phyloP scores from a whole-genome alignment of 2,888 invertebrate species.

The Diogma glabrata region DNA sequence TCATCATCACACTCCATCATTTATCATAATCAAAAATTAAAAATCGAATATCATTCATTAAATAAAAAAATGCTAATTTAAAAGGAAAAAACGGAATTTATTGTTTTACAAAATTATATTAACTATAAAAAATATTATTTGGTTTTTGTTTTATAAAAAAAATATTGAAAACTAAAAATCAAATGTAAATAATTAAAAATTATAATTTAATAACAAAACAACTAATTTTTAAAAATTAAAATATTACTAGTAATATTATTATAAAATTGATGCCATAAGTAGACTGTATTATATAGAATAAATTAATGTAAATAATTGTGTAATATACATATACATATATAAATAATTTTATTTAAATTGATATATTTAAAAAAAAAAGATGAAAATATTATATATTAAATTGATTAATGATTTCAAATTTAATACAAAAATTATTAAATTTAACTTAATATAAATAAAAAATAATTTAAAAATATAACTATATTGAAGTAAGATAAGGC shows the following conservation, averaged over 20 bases:
- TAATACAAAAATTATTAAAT: slow-evolving; percentile 7
- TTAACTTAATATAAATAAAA: not conserved
- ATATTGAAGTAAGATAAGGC: too few relatives aligned
- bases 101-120: too few relatives aligned
- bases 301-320: slow-evolving; percentile 8
- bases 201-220: slow-evolving; percentile 1
- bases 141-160: not conserved
- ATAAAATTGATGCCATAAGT: slow-evolving; percentile 9
- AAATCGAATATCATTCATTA: too few relatives aligned
- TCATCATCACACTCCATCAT: too few relatives aligned
- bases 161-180: not conserved
- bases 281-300: slow-evolving; percentile 9
- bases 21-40: too few relatives aligned
- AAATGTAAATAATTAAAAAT: not conserved
- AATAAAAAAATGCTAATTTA: too few relatives aligned
- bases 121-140: too few relatives aligned
- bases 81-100: too few relatives aligned
- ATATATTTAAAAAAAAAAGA: not conserved
- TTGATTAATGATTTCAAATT: too few relatives aligned
- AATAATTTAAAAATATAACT: slow-evolving; percentile 10
- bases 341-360: slow-evolving; percentile 6
- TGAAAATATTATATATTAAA: not conserved
- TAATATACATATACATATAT: slow-evolving; percentile 6
- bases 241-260: too few relatives aligned
- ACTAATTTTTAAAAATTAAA: too few relatives aligned